phyloP scores from a whole-genome alignment of 2,113 vertebrate species.

The Neogobius melanostomus region DNA sequence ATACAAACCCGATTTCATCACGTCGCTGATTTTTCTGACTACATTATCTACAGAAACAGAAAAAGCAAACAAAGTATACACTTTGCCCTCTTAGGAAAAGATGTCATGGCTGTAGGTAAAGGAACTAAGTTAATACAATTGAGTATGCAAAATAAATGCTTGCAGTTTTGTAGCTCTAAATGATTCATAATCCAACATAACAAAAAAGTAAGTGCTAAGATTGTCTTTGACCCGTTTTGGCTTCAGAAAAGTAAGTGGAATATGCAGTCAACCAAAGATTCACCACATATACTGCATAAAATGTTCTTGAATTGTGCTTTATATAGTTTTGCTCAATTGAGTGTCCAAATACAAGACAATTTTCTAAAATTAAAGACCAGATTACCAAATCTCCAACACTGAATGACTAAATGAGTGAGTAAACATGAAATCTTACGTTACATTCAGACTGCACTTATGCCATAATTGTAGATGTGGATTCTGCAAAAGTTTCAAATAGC shows the following conservation, averaged over 20 bases:
- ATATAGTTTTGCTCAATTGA: conserved; percentile 15
- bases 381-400: conserved; percentile 11
- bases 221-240: conserved; percentile 34
- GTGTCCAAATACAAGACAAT: conserved; percentile 10
- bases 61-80: neutral
- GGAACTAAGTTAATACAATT: neutral
- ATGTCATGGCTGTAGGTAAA: neutral
- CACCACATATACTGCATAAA: neutral
- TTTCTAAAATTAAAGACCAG: conserved; percentile 15
- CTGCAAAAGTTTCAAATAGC: conserved; percentile 39
- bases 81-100: neutral
- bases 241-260: conserved; percentile 13
- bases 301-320: conserved; percentile 2
- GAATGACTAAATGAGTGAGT: conserved; percentile 11
- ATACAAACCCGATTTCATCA: neutral
- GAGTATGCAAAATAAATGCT: neutral
- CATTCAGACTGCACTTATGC: conserved; percentile 8
- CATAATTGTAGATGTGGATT: conserved; percentile 32
- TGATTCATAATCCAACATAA: neutral
- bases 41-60: neutral
- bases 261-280: neutral
- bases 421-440: neutral
- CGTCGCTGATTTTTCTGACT: neutral
- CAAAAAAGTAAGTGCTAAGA: conserved; percentile 10
- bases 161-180: neutral